Conservation (phyloP, 2,797 vertebrate genomes). For the Chaetophractus vellerosus region DNA sequence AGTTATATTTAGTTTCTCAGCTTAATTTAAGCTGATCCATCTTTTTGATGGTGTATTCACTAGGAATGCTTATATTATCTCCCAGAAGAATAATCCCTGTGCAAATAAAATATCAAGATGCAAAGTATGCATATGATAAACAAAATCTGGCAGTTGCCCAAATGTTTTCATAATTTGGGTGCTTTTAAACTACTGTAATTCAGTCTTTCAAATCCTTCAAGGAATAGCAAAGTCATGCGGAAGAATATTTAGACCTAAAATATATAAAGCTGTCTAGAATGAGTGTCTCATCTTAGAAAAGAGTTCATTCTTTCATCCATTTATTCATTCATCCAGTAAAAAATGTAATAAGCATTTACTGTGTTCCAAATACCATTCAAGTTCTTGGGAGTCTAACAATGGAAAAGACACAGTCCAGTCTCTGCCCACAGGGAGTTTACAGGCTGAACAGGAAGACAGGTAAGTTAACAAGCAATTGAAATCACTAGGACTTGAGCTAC, state of each 20-base stretch:
- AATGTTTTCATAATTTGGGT: constrained; percentile 66
- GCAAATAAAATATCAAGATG: constrained; percentile 73
- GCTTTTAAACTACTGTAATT: constrained; percentile 32
- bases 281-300: neutral
- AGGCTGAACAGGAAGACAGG: neutral
- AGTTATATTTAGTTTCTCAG: constrained; percentile 83
- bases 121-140: constrained; percentile 61
- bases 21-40: constrained; percentile 76
- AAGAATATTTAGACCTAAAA: constrained; percentile 44
- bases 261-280: constrained; percentile 24
- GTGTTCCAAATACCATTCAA: constrained; percentile 13
- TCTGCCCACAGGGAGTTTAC: neutral
- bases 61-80: constrained; percentile 76
- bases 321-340: constrained; percentile 46
- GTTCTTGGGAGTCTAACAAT: neutral
- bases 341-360: neutral
- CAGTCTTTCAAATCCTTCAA: constrained; percentile 51
- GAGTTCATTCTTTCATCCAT: constrained; percentile 40
- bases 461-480: neutral
- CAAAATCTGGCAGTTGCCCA: constrained; percentile 58
- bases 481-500: neutral
- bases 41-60: constrained; percentile 68
- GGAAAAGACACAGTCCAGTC: neutral
- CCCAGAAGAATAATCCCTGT: constrained; percentile 67
- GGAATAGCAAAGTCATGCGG: constrained; percentile 25